phyloP scores from a whole-genome alignment of 53 echinoderm and acorn worm genomes.

The Echinometra lucunter region DNA sequence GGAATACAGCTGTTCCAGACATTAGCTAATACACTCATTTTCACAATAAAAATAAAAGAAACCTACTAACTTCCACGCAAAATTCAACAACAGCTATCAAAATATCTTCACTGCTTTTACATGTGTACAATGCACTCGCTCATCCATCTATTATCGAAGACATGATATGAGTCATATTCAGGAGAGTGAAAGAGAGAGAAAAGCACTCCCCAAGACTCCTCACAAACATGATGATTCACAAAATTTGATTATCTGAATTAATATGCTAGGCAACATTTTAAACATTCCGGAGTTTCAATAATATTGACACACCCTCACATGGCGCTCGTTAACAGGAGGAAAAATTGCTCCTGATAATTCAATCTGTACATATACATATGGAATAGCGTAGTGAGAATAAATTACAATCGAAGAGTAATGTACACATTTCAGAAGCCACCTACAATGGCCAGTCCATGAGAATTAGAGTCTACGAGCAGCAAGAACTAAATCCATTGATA shows the following conservation, averaged over 20 bases:
- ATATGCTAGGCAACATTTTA: slow-evolving; percentile 59
- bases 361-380: slow-evolving; percentile 69
- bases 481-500: not conserved
- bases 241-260: slow-evolving; percentile 30
- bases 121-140: slow-evolving; percentile 51
- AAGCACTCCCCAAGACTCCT: not conserved
- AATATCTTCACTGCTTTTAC: slow-evolving; percentile 58
- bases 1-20: slow-evolving; percentile 55
- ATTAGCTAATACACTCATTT: slow-evolving; percentile 58
- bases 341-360: slow-evolving; percentile 50
- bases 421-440: slow-evolving; percentile 67
- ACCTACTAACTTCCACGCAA: slow-evolving; percentile 57
- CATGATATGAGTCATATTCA: slow-evolving; percentile 1
- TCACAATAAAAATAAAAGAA: slow-evolving; percentile 58
- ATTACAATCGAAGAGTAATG: slow-evolving; percentile 71
- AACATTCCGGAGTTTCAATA: slow-evolving; percentile 62
- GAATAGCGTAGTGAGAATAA: slow-evolving; percentile 71
- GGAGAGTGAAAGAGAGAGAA: not conserved
- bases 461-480: slow-evolving; percentile 50
- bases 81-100: slow-evolving; percentile 59
- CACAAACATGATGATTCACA: not conserved
- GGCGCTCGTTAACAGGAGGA: not conserved
- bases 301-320: slow-evolving; percentile 16
- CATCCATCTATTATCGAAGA: slow-evolving; percentile 44
- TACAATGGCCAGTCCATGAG: slow-evolving; percentile 26